Base-by-base conservation (phyloP, 1,140 invertebrate species). In the Drosophila lacertosa region DNA sequence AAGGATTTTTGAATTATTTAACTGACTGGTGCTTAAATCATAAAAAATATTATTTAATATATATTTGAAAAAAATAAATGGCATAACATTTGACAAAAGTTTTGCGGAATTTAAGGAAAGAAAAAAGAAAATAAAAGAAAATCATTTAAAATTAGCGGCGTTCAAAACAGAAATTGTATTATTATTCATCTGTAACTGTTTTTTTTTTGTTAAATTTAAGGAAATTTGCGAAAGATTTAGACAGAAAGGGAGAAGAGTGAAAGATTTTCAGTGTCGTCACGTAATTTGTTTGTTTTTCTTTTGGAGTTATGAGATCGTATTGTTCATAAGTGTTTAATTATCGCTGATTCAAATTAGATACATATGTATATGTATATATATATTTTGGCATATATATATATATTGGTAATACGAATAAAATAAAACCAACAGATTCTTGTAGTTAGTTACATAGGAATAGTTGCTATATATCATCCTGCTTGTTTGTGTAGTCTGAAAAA, bases 1-100 rank as follows among this genome's bases (percentile, higher is more conserved):
- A 33, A 64, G 65, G 65, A 62, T 69, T 72, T 51, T 64, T 37
- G 45, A 69, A 73, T 53, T 59, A 74, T 68, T 59, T 15, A 83
- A 77, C 60, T 88, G 68, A 86, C 66, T 67, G 77, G 82, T 86
- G 82, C 82, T 77, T 54, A 82, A 88, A 88, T 81, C 16, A 88
- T 74, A 86, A 59, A 33, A 18, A 74, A 74, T 64, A 47, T 57
- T 60, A 69, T 58, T 69, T 51, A 40, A 73, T 59, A 64, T 51
- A 59, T 26, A 32, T 40, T 26, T 50, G 48, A 62, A 73, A 60
- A 58, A 73, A 53, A 72, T n/a, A n/a, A 66, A 53, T 67, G 53
- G 57, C 62, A 62, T 37, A 88, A 71, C 62, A 68, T 62, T 77
- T 73, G 77, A 74, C 45, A 81, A 77, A 88, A 82, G 67, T 63